Evolutionary conservation across 1,140 invertebrate species (phyloP), one percentile per base, ranked within the genome.

Genomic region (Drosophila carrolli): DNA sequence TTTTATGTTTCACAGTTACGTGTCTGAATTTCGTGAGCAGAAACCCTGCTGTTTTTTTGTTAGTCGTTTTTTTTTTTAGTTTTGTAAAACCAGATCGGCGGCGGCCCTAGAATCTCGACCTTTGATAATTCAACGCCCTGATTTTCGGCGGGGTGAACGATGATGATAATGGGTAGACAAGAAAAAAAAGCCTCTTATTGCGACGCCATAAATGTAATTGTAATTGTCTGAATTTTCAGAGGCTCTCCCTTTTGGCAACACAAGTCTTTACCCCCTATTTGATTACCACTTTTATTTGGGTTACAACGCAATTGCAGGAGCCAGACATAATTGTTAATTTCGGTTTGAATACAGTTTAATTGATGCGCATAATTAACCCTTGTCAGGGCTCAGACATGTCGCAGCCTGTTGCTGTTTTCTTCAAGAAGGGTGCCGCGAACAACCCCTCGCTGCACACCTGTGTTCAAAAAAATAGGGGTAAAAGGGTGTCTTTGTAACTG

Each of bases 271-370:
- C 46, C 55, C 14, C 9, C 9, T 4, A 13, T 23, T 37, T 35
- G 43, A 19, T 57, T 65, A 53, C 44, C 23, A 54, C 47, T 51
- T 37, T 16, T 41, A 43, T 59, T 72, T 63, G 32, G 35, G 14
- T 47, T 75, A 75, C 73, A 75, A 70, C 66, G 61, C 61, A 70
- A 67, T 48, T 63, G 58, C 58, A 50, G 57, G 35, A 72, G 59
- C 53, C 48, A 76, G 54, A 76, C 56, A 77, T 77, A 77, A 76
- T 77, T 77, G 74, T 77, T 76, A 77, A 77, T 77, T 77, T 77
- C 55, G 61, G 74, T 77, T 77, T 77, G 74, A 77, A 77, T 77
- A 77, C 74, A 77, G 35, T 77, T 77, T 77, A 77, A 77, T 77
- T 77, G 74, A 68, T 59, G 74, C 74, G 74, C 73, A 77, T 77